phyloP scores from a whole-genome alignment of 2,797 vertebrate genomes.

The Chlorospingus flavigularis region DNA sequence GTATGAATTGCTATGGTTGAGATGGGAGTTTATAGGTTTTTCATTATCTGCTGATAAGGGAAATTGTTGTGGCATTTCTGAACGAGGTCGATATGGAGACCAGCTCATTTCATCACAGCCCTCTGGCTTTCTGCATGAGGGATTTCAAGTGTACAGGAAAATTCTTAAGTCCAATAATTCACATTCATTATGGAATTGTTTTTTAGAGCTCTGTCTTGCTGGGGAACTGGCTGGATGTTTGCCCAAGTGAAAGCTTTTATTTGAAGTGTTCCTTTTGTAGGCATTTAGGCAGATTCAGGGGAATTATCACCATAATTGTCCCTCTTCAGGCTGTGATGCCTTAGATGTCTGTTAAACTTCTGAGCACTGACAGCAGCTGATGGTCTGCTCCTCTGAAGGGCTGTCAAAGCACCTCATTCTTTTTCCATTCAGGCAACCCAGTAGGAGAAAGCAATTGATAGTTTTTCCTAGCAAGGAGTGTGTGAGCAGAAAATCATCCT shows the following conservation, averaged over 20 bases:
- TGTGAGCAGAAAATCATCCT: background rate
- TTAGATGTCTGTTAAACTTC: background rate
- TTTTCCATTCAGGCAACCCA: background rate
- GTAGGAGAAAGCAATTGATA: rapidly evolving
- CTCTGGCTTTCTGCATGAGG: background rate
- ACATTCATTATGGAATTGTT: background rate
- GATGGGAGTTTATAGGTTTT: background rate
- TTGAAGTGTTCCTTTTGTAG: background rate
- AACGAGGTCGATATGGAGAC: background rate
- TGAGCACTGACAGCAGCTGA: background rate
- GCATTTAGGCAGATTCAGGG: background rate
- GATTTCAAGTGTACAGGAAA: background rate
- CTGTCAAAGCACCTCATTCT: background rate
- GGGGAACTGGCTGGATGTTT: background rate
- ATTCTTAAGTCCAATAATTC: background rate
- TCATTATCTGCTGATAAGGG: background rate
- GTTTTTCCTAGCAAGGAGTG: background rate
- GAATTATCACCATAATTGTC: background rate
- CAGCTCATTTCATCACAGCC: background rate
- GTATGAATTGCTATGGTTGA: background rate
- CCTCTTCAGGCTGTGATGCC: background rate
- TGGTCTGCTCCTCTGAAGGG: background rate
- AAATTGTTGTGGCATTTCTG: background rate
- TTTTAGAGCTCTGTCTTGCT: background rate
- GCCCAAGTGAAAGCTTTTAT: background rate